These are phyloP conservation scores for Drosophila differens DNA, from an alignment of 2,888 invertebrate species.

Conservation along the genomic window DNA sequence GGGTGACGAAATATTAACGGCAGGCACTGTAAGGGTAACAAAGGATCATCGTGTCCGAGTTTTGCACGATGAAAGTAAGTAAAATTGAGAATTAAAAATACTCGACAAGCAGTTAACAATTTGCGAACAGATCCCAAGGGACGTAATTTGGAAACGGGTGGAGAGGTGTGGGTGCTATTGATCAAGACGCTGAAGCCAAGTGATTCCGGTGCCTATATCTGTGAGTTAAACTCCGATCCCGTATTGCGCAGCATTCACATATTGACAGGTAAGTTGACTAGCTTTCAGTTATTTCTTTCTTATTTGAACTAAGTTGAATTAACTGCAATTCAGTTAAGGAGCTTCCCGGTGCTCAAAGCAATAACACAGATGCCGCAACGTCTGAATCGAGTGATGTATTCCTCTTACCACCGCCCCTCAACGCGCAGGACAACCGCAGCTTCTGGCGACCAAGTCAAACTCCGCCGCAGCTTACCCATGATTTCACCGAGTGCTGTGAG, in stretches of 20 bases:
- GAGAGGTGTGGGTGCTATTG: conserved; percentile 94
- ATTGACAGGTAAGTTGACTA: conserved; percentile 87
- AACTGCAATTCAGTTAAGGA: conserved; percentile 67
- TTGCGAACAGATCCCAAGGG: conserved; percentile 78
- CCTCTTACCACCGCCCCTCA: conserved; percentile 79
- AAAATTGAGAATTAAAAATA: neutral
- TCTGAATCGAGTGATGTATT: conserved; percentile 80
- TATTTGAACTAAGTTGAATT: neutral
- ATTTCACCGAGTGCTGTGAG: conserved; percentile 93
- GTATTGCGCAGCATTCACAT: conserved; percentile 92
- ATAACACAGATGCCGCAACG: conserved; percentile 43
- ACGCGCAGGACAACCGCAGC: conserved; percentile 82
- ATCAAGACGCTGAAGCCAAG: conserved; percentile 89
- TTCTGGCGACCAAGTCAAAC: conserved; percentile 77
- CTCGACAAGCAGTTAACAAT: neutral
- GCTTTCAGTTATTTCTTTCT: neutral
- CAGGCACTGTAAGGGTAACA: conserved; percentile 91
- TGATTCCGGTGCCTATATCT: conserved; percentile 92
- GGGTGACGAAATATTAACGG: conserved; percentile 90
- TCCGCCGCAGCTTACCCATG: conserved; percentile 87
- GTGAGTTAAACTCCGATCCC: conserved; percentile 93
- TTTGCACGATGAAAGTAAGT: conserved; percentile 91
- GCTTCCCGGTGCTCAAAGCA: conserved; percentile 46
- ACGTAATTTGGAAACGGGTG: conserved; percentile 86
- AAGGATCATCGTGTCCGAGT: conserved; percentile 90